Conservation (phyloP, 2,113 vertebrate species). For the Chelonoidis abingdonii region DNA sequence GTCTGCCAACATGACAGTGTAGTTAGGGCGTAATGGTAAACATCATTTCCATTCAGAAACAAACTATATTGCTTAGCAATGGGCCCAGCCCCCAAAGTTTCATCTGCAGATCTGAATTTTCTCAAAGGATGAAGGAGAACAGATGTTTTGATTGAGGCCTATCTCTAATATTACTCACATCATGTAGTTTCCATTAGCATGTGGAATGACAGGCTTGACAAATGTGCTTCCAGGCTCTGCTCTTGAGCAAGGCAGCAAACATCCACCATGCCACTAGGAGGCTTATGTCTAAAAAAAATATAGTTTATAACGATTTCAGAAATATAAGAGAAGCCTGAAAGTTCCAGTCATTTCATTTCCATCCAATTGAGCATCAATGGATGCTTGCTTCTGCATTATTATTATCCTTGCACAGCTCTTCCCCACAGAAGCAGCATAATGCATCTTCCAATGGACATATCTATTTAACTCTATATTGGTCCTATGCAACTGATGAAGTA, state of each 20-base stretch:
- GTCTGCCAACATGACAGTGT: conserved; percentile 8
- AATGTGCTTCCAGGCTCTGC: not conserved
- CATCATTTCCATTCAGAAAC: conserved; percentile 30
- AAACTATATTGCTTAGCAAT: not conserved
- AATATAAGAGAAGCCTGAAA: not conserved
- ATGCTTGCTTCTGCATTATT: not conserved
- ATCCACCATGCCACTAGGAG: not conserved
- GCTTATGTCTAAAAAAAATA: accelerated
- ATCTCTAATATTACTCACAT: not conserved
- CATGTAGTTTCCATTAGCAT: not conserved
- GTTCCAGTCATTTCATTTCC: not conserved
- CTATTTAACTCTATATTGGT: not conserved
- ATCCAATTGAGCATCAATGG: not conserved
- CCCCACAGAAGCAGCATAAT: not conserved
- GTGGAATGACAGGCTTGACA: not conserved
- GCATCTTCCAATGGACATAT: too few species aligned
- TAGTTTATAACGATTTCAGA: not conserved
- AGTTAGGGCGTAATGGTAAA: conserved; percentile 42
- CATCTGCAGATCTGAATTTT: not conserved
- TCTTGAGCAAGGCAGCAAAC: not conserved
- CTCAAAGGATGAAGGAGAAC: not conserved
- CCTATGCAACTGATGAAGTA: not conserved
- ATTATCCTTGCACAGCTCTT: not conserved
- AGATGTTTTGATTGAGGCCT: not conserved
- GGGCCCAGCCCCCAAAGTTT: not conserved